phyloP scores from a whole-genome alignment of 2,113 vertebrate species.

The Serinus canaria region DNA sequence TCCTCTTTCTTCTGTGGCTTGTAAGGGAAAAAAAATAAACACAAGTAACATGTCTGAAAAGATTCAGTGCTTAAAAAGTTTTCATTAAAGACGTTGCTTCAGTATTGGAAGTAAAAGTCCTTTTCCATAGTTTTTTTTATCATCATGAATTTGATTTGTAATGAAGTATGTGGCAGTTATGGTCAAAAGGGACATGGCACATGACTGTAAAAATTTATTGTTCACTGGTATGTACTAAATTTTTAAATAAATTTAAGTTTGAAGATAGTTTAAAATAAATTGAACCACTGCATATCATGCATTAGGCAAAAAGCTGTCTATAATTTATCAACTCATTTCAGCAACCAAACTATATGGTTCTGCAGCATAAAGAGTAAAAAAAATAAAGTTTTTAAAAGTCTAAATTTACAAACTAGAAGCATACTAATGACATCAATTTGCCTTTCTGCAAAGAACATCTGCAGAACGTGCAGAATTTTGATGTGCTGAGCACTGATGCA shows the following conservation, averaged over 20 bases:
- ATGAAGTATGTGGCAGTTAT: not conserved
- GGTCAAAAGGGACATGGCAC: not conserved
- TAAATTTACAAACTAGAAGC: not conserved
- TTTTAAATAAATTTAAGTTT: not conserved
- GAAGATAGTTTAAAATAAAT: not conserved
- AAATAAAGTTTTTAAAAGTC: not conserved
- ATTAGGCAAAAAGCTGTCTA: not conserved
- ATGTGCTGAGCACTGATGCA: not conserved
- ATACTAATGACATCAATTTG: not conserved
- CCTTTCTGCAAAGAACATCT: not conserved
- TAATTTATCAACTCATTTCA: not conserved
- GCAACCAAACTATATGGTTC: not conserved
- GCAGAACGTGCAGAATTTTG: not conserved
- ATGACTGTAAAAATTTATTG: not conserved
- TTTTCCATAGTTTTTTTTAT: not conserved
- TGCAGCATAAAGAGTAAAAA: not conserved
- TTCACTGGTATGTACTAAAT: not conserved
- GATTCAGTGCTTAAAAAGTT: not conserved
- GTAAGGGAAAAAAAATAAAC: not conserved
- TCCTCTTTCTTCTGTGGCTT: constrained; percentile 86
- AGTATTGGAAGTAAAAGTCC: not conserved
- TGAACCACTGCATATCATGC: not conserved
- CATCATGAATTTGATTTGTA: not conserved
- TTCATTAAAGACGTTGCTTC: not conserved
- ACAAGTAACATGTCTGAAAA: not conserved